Base-by-base conservation (phyloP, 2,888 invertebrate species). In the Eudemis profundana region DNA sequence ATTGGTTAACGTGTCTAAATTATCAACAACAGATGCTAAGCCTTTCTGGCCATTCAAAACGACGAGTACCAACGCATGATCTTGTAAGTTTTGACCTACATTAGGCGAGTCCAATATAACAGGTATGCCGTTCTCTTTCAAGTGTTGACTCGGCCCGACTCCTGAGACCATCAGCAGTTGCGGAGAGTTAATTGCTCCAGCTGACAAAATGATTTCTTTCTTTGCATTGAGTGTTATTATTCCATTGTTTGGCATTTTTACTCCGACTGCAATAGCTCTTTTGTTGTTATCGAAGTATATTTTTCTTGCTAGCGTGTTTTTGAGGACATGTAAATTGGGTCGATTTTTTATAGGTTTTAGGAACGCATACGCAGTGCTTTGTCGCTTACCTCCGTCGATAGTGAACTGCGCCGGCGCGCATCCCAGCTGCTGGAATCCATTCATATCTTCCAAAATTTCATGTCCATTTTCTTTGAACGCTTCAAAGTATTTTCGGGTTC, bases 51-150 rank as follows among this genome's bases (percentile, higher is more conserved):
- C 80, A 1, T 74, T 69, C 38, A 85, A 23, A 4, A 73, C 7
- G 0, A 86, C 21, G 2, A 78, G 75, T 19, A 81, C 69, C 12
- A 82, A 8, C 2, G 77, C 61, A 46, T 87, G 87, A 57, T 87
- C 84, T 70, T 83, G 83, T 33, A 86, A 70, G 65, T 86, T 84
- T 61, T 73, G 66, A 0, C 87, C 87, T 1, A 87, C 83, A 14
- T 27, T 27, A n/a, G 79, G 78, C 2, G 75, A 78, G 69, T 85
- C 67, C 2, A 78, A 33, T 7, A 79, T 17, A 0, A 81, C 67
- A 46, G 76, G 36, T 21, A 85, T 81, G 8, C 71, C 70, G 29
- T 78, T 67, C 65, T 80, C 72, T 50, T 76, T 27, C 19, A 87
- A 75, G 70, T 86, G 77, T 1, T 78, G 68, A 46, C 71, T 75